These are phyloP conservation scores for Raja brachyura DNA, from an alignment of 2,113 vertebrate genomes.

Conservation along the genomic window DNA sequence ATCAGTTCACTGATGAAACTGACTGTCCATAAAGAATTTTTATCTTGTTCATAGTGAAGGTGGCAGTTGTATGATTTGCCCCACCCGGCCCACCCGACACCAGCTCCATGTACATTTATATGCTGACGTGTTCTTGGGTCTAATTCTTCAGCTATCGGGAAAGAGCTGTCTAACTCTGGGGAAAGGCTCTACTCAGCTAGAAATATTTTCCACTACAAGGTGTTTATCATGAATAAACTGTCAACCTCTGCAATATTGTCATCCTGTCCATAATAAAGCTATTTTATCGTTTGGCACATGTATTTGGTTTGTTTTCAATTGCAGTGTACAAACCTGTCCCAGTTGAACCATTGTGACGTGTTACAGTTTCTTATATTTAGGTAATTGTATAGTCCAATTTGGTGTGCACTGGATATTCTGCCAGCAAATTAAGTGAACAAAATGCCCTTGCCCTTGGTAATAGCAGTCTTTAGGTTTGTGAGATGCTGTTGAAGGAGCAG, in stretches of 20 bases:
- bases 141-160: not conserved
- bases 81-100: not conserved
- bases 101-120: too few relatives aligned
- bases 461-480: too few relatives aligned
- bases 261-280: constrained; percentile 33
- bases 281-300: constrained; percentile 21
- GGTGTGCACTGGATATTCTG: not conserved
- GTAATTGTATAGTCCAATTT: not conserved
- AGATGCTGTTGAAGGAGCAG: too few relatives aligned
- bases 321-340: not conserved
- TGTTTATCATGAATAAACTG: constrained; percentile 1
- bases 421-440: too few relatives aligned
- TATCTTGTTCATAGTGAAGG: not conserved
- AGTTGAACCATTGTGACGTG: not conserved
- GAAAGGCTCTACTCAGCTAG: not conserved
- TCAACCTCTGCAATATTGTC: constrained; percentile 31
- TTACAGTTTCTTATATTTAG: not conserved
- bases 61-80: not conserved
- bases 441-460: too few relatives aligned
- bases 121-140: not conserved
- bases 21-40: not conserved
- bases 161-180: not conserved
- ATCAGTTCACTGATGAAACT: not conserved
- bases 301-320: not conserved
- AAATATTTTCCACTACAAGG: not conserved